These are phyloP conservation scores for Ficedula albicollis DNA, from an alignment of 2,797 vertebrate species.

Conservation along the genomic window DNA sequence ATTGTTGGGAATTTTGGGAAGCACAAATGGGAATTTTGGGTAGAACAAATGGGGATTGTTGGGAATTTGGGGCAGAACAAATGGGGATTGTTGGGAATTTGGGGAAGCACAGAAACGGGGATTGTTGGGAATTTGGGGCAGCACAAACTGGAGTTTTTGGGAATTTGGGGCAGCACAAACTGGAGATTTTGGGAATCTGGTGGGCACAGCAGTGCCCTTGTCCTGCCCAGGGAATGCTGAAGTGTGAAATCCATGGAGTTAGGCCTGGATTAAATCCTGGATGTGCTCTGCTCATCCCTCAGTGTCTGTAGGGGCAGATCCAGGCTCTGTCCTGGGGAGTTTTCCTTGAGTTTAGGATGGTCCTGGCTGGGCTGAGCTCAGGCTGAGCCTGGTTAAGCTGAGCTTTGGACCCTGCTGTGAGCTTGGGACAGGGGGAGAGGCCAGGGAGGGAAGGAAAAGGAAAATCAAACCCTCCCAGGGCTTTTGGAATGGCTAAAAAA, in stretches of 20 bases:
- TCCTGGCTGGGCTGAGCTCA: neutral
- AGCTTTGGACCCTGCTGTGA: neutral
- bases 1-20: too few species aligned
- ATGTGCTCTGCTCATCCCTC: neutral
- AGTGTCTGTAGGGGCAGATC: neutral
- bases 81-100: rapidly evolving
- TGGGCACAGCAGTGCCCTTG: neutral
- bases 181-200: neutral
- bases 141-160: too few species aligned
- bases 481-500: neutral
- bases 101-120: rapidly evolving
- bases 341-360: neutral
- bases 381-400: neutral
- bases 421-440: neutral
- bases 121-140: too few species aligned
- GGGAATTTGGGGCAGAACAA: too few species aligned
- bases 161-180: too few species aligned
- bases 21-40: too few species aligned
- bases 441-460: neutral
- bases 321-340: neutral
- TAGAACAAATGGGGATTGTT: rapidly evolving
- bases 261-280: neutral
- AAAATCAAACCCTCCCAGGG: neutral
- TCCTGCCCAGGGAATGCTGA: neutral
- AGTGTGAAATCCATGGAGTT: neutral